Conservation (phyloP, 2,888 invertebrate species). For the Drosophila hamatofila region DNA sequence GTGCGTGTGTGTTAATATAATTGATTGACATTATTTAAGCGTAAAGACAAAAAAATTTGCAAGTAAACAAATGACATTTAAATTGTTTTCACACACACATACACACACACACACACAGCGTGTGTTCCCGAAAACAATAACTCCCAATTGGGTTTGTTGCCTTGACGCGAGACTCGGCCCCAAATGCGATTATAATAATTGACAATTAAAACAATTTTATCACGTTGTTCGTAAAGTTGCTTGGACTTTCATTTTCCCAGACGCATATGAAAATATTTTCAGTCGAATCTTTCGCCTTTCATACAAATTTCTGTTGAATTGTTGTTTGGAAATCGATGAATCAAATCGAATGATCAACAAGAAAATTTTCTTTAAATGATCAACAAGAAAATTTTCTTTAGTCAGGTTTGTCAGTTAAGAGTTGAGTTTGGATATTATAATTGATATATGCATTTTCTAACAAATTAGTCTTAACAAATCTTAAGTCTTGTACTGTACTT, state of each 20-base stretch:
- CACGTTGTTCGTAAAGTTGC: background rate
- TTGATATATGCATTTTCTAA: no score
- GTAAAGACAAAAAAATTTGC: slow-evolving; percentile 45
- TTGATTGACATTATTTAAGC: slow-evolving; percentile 60
- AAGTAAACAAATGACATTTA: slow-evolving; percentile 59
- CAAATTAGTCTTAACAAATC: no score
- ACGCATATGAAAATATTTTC: background rate
- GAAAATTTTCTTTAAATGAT: no score
- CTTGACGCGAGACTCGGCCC: background rate
- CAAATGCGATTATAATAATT: slow-evolving; percentile 3
- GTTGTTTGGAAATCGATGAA: no score
- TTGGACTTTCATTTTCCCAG: background rate
- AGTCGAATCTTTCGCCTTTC: background rate
- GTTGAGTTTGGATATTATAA: no score
- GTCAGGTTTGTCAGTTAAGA: no score
- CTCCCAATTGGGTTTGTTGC: slow-evolving; percentile 9
- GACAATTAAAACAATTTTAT: slow-evolving; percentile 5
- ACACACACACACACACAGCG: slow-evolving; percentile 9
- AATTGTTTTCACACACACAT: slow-evolving; percentile 40
- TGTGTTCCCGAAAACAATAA: slow-evolving; percentile 13
- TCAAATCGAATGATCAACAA: no score
- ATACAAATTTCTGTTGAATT: no score
- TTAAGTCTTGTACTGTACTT: no score
- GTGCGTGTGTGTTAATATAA: slow-evolving; percentile 45
- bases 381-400: no score